These are phyloP conservation scores for Tupiocoris notatus DNA, from an alignment of 2,888 invertebrate genomes.

Conservation along the genomic window DNA sequence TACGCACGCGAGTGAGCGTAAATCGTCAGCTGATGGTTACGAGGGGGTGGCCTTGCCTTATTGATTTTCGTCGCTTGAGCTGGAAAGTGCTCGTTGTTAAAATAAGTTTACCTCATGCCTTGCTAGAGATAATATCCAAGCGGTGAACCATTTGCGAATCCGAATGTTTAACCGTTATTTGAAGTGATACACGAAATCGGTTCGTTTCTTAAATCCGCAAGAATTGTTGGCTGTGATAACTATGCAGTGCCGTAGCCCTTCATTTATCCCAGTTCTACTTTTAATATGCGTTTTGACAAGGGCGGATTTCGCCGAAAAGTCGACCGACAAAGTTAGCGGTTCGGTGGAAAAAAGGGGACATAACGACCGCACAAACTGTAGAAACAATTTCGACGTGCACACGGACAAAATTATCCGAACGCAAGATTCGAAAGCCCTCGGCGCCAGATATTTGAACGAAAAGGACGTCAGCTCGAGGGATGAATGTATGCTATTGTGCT, in stretches of 20 bases:
- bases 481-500: slow-evolving; percentile 83
- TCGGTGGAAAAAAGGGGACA: slow-evolving; percentile 11
- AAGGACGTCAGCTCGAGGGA: slow-evolving; percentile 75
- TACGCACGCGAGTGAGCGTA: not conserved
- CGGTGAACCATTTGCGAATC: not conserved
- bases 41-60: not conserved
- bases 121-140: not conserved
- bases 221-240: not conserved
- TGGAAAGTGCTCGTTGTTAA: not conserved
- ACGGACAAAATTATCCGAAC: slow-evolving; percentile 87
- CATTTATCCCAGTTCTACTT: not conserved
- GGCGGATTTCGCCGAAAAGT: not conserved
- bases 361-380: slow-evolving; percentile 63
- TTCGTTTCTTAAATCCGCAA: not conserved
- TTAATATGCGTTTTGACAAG: not conserved
- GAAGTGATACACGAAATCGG: not conserved
- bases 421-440: slow-evolving; percentile 82
- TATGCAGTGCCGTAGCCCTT: not conserved
- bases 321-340: not conserved
- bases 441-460: slow-evolving; percentile 84
- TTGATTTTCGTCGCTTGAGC: not conserved
- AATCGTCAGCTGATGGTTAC: not conserved
- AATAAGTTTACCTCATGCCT: not conserved
- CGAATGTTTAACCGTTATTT: not conserved
- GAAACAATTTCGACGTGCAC: slow-evolving; percentile 79